phyloP scores from a whole-genome alignment of 92 coral and sea anemone species.

The Galaxea fascicularis region DNA sequence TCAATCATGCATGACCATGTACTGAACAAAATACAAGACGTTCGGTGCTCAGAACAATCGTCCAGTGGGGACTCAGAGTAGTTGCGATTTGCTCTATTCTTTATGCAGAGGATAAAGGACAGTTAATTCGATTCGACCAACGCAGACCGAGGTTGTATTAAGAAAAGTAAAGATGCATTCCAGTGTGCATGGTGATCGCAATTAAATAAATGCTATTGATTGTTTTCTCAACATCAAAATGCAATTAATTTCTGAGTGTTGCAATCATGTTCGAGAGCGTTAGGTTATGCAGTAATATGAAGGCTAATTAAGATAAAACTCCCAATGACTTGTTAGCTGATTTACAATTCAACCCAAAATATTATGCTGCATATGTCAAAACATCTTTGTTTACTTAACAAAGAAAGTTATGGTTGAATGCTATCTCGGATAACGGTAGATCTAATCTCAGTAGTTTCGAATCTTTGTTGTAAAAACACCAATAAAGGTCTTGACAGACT shows the following conservation, averaged over 20 bases:
- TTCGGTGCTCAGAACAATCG: no score
- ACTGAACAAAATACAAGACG: neutral
- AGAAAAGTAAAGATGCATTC: no score
- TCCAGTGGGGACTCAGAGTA: no score
- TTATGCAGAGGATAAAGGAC: no score
- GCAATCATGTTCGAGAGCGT: neutral
- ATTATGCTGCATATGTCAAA: neutral
- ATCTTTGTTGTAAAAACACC: neutral
- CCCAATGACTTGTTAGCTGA: neutral
- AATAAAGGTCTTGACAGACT: neutral
- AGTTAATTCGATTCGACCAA: no score
- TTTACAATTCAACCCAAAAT: neutral
- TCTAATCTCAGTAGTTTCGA: neutral
- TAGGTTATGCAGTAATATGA: neutral
- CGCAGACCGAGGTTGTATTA: no score
- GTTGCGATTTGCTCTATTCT: no score
- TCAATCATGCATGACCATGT: neutral
- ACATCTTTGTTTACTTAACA: neutral
- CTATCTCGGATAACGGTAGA: neutral
- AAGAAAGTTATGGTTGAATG: neutral
- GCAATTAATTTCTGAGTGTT: no score
- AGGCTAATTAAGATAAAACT: neutral
- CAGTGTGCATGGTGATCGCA: no score
- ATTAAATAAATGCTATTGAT: no score
- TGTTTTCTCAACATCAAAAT: no score